A percentile compares a stretch with the other conserved stretches of the same genome.
Conservation (phyloP, 1,140 invertebrate genomes). For the Dendrolimus kikuchii region DNA sequence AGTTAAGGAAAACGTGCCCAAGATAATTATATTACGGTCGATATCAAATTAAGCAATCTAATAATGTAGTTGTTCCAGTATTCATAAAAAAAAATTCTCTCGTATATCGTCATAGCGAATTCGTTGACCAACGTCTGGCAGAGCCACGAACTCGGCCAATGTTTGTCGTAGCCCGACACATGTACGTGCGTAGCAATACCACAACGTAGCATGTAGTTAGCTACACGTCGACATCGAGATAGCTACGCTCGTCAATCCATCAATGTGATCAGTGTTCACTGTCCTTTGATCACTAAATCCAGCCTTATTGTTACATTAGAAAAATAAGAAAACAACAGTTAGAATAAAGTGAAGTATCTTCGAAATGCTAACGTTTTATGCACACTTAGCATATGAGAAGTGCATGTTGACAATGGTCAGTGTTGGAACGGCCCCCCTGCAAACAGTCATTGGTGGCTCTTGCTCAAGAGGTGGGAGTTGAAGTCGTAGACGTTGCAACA, state of each 20-base stretch:
- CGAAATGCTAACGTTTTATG: slow-evolving; percentile 52
- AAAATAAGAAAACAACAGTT: slow-evolving; percentile 10
- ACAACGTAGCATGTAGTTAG: no score
- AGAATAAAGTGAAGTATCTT: slow-evolving; percentile 33
- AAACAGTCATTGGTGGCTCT: slow-evolving; percentile 86
- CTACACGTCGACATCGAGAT: no score
- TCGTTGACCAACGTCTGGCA: no score
- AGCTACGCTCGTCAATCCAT: no score
- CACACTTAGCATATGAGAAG: slow-evolving; percentile 38
- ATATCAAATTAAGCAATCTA: background rate
- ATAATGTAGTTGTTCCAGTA: slow-evolving; percentile 8
- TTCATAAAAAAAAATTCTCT: background rate
- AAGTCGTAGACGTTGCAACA: slow-evolving; percentile 96
- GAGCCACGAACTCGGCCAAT: no score
- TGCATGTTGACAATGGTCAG: slow-evolving; percentile 36
- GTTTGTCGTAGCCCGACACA: no score
- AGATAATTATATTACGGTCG: no score
- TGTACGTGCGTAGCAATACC: no score
- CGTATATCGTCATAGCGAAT: no score
- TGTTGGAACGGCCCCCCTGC: slow-evolving; percentile 58
- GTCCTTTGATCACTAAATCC: no score
- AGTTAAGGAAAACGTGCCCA: no score
- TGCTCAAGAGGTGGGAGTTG: slow-evolving; percentile 95
- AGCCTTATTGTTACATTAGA: slow-evolving; percentile 6
- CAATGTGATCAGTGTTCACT: no score